phyloP scores from a whole-genome alignment of 2,797 vertebrate genomes.

The Rallus crepitans region DNA sequence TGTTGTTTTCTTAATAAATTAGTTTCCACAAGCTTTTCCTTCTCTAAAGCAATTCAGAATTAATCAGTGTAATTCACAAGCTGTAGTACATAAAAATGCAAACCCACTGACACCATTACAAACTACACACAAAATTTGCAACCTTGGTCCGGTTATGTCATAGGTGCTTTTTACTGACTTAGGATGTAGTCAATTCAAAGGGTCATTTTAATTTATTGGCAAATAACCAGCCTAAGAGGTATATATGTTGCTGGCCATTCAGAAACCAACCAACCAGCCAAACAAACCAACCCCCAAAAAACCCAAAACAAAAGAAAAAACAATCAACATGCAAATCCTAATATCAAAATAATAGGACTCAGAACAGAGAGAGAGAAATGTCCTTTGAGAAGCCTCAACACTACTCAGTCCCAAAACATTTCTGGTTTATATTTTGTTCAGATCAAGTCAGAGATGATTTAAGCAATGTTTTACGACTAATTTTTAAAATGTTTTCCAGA shows the following conservation, averaged over 20 bases:
- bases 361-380: neutral
- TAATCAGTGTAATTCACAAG: neutral
- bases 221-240: neutral
- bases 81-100: neutral
- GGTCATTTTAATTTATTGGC: neutral
- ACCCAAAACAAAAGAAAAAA: neutral
- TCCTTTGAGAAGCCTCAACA: neutral
- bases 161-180: neutral
- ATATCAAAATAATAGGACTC: neutral
- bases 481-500: neutral
- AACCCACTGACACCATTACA: neutral
- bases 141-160: neutral
- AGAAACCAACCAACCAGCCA: neutral
- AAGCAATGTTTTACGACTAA: neutral
- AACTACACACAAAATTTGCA: neutral
- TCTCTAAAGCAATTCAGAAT: neutral
- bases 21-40: neutral
- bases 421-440: constrained; percentile 9
- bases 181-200: neutral
- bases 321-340: neutral
- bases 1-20: neutral
- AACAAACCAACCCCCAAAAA: no score
- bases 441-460: neutral
- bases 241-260: neutral
- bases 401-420: neutral